Conservation (phyloP, 2,113 vertebrate species). For the Entomyzon cyanotis region DNA sequence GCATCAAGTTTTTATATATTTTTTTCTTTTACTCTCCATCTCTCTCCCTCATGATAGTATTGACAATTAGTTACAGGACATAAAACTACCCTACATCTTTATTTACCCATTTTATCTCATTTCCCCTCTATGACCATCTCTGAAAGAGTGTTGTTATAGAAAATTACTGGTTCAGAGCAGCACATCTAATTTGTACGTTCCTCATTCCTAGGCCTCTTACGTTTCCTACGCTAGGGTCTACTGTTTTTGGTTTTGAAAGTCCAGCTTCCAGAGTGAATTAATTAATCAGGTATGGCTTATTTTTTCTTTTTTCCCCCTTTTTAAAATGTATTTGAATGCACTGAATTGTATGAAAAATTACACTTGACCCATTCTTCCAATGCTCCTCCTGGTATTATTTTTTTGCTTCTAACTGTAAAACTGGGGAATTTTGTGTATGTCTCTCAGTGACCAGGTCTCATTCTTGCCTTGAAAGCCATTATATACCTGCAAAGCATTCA, state of each 20-base stretch:
- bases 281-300: not conserved
- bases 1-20: rapidly evolving
- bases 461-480: not conserved
- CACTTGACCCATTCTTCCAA: not conserved
- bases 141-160: not conserved
- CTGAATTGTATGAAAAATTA: not conserved
- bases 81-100: not conserved
- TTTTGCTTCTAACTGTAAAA: not conserved
- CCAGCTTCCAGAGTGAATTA: not conserved
- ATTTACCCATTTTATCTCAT: not conserved
- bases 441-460: not conserved
- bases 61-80: not conserved
- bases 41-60: not conserved
- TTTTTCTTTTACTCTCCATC: not conserved
- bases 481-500: not conserved
- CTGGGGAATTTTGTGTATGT: rapidly evolving
- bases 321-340: not conserved
- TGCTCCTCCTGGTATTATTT: not conserved
- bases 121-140: not conserved
- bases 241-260: not conserved
- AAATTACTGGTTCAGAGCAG: not conserved
- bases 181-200: not conserved
- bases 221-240: not conserved
- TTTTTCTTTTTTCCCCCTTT: not conserved
- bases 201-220: not conserved